Base-by-base conservation (phyloP, 2,113 vertebrate species). In the Bothrops jararaca region DNA sequence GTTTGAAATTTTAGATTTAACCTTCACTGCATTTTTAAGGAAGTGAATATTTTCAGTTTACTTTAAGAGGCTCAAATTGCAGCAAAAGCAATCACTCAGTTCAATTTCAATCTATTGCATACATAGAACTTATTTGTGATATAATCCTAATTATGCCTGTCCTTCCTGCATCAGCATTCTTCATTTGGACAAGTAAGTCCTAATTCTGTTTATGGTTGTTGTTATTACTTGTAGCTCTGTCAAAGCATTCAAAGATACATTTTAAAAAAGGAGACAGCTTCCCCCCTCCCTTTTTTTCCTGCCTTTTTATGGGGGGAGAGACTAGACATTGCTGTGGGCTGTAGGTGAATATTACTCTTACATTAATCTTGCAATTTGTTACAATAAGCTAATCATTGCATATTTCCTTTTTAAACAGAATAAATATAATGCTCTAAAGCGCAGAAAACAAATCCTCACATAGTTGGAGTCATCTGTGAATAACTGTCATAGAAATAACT, bases 1-100 rank as follows among this genome's bases (percentile, higher is more conserved):
- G 95, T 91, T 96, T 95, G 94, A 95, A 96, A 92, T 94, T 91
- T 93, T 95, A 92, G 96, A 97, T 95, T 97, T 96, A 96, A 95
- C 95, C 94, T 96, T 96, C 95, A 94, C 93, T 96, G 96, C 94
- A 95, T 94, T 95, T 95, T 94, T 89, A 93, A 96, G 94, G 95
- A 95, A 96, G 95, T 0, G 94, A 96, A 93, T 96, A 94, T 97
- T 96, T 96, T 95, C 45, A 88, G 92, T 96, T 96, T 93, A 92
- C 94, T 94, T 94, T 93, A 90, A 48, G 74, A 85, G 91, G 93
- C 92, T 97, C 96, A 91, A 87, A 92, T 97, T 97, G 94, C 96
- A 96, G 74, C 90, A 24, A 34, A 93, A 95, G 95, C 88, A 94
- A 94, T 95, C 93, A 42, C 87, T 96, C 93, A 86, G 58, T 96